Evolutionary conservation across 2,888 invertebrate genomes (phyloP), one percentile per base, ranked within the genome.

Genomic region (Andrena haemorrhoa): DNA sequence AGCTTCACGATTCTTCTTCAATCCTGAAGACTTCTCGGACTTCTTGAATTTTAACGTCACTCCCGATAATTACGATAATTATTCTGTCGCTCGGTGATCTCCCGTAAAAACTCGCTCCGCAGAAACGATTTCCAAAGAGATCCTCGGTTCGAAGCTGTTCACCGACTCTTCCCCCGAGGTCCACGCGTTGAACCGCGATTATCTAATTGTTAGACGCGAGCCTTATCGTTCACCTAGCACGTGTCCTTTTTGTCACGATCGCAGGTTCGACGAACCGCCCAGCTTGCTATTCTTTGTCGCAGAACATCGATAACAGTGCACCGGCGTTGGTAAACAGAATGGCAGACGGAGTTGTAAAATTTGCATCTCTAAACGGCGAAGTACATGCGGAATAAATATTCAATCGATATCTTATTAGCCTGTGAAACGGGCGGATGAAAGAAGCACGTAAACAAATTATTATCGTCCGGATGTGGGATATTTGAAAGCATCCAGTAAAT

Each of bases 251-350:
- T 69, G 53, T 31, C 41, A 23, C 10, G 49, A 33, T 56, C 56
- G 23, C 23, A 69, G 51, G 76, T 75, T 76, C 79, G 63, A 58
- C 58, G 79, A 58, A 69, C 76, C 47, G 31, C 1, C 26, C 10
- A 8, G 20, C 23, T 26, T 41, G 47, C 58, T 75, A 51, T 63
- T 75, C 78, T 56, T 68, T 35, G 53, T 29, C 26, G 23, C 26
- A 26, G 29, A 12, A 41, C 2, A 26, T n/a, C 69, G 26, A 26
- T 69, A 16, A 69, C 68, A 56, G 35, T 26, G 23, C 60, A 2
- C 26, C 41, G 4, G 7, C 23, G 31, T 29, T 6, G 8, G 0
- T 49, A 26, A 63, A 26, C 20, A n/a, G 61, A 33, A 68, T 26
- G 49, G 12, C 20, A 31, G n/a, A 33, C 31, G 3, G 26, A 47